These are phyloP conservation scores for Hydroisotoma schaefferi DNA, from an alignment of 2,888 invertebrate genomes.

Conservation along the genomic window DNA sequence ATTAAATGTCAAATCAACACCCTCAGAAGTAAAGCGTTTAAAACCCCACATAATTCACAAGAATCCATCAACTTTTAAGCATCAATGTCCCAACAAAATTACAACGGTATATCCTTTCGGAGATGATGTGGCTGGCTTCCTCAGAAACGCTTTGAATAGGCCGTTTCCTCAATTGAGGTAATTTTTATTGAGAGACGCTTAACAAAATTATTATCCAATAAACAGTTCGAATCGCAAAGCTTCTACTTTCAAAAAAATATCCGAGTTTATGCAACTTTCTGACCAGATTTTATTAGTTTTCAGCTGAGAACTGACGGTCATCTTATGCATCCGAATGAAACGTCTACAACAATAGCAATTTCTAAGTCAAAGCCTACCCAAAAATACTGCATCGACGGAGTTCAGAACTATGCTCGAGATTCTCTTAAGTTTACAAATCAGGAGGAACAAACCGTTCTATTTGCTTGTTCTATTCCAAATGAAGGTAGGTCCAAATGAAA, in stretches of 20 bases:
- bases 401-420: conserved; percentile 32
- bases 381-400: conserved; percentile 37
- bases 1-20: conserved; percentile 4
- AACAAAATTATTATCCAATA: too few relatives aligned
- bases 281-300: conserved; percentile 25
- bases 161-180: conserved; percentile 27
- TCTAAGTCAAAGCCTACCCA: conserved; percentile 17
- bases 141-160: conserved; percentile 21
- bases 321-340: conserved; percentile 26
- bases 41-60: conserved; percentile 32
- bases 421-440: conserved; percentile 18
- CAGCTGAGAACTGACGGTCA: conserved; percentile 33
- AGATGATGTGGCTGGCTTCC: conserved; percentile 22
- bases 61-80: conserved; percentile 29
- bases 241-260: too few relatives aligned
- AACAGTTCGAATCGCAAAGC: too few relatives aligned
- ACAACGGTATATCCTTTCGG: conserved; percentile 36
- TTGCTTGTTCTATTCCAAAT: conserved; percentile 20
- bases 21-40: conserved; percentile 14
- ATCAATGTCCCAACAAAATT: conserved; percentile 17
- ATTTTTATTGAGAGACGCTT: too few relatives aligned
- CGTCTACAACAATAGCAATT: conserved; percentile 25
- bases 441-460: conserved; percentile 30
- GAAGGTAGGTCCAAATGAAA: conserved; percentile 33
- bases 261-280: too few relatives aligned